Conservation (phyloP, 53 echinoderm and acorn worm species). For the Crossaster papposus region DNA sequence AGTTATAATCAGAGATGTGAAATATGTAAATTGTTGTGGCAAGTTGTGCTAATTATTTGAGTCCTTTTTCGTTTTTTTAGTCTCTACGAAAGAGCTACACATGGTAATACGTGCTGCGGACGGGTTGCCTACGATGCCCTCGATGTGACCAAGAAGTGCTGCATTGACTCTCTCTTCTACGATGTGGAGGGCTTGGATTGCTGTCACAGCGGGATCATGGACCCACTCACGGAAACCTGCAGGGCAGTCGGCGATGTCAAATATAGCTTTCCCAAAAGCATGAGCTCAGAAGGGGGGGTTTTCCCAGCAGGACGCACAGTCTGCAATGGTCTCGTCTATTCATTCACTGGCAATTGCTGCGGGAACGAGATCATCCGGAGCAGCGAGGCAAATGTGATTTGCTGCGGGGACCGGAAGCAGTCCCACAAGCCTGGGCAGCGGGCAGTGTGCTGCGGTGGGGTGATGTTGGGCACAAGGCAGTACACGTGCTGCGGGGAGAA, state of each 20-base stretch:
- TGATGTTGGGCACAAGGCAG: neutral
- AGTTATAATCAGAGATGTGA: neutral
- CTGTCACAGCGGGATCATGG: constrained; percentile 40
- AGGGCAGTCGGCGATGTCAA: neutral
- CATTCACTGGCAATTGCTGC: constrained; percentile 49
- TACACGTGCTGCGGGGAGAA: constrained; percentile 43
- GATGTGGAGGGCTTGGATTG: constrained; percentile 11
- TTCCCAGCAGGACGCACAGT: constrained; percentile 36
- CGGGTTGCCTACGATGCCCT: constrained; percentile 38
- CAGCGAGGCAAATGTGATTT: constrained; percentile 25
- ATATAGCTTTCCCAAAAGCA: constrained; percentile 20
- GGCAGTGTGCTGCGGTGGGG: constrained; percentile 50
- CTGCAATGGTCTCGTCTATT: constrained; percentile 42
- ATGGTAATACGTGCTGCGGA: constrained; percentile 46
- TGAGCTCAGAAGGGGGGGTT: constrained; percentile 28
- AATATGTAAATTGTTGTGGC: too few relatives aligned
- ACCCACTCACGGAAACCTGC: constrained; percentile 27
- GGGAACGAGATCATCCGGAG: constrained; percentile 35
- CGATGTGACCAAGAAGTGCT: constrained; percentile 29
- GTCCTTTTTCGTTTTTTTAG: neutral
- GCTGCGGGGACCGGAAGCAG: constrained; percentile 45
- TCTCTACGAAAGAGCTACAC: constrained; percentile 12
- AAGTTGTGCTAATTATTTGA: too few relatives aligned
- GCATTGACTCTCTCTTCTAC: constrained; percentile 34
- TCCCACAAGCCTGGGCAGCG: neutral